Evolutionary conservation across 1,140 invertebrate species (phyloP).

Genomic region (Portunus trituberculatus): DNA sequence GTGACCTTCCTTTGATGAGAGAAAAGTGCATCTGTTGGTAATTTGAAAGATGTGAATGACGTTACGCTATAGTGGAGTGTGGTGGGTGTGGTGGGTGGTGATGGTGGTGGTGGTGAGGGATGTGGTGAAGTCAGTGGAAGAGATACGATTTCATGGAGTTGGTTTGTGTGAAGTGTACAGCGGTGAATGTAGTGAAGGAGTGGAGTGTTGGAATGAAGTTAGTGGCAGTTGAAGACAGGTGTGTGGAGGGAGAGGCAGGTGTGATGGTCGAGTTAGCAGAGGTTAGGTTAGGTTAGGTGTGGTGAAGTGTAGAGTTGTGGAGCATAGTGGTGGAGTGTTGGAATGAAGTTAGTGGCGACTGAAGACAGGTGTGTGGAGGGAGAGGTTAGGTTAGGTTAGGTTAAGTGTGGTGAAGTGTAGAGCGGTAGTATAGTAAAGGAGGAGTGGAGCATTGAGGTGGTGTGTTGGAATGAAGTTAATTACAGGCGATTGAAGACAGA

Average conservation of each 20-base stretch:
- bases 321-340: background rate
- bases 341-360: background rate
- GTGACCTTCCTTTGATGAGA: too few species aligned
- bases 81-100: too few species aligned
- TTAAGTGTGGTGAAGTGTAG: background rate
- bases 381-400: background rate
- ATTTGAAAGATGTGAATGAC: too few species aligned
- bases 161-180: background rate
- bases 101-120: too few species aligned
- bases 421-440: background rate
- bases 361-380: background rate
- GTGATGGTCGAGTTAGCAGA: background rate
- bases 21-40: too few species aligned
- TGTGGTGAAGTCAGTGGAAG: too few species aligned
- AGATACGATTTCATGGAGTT: too few species aligned
- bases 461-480: background rate
- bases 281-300: background rate
- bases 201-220: background rate
- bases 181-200: background rate
- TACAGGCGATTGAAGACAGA: background rate
- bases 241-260: background rate
- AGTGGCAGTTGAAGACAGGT: background rate
- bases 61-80: too few species aligned
- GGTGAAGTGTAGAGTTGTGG: background rate
- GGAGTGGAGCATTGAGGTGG: background rate